These are phyloP conservation scores for Callitettix versicolor DNA, from an alignment of 1,140 invertebrate genomes.

Conservation along the genomic window DNA sequence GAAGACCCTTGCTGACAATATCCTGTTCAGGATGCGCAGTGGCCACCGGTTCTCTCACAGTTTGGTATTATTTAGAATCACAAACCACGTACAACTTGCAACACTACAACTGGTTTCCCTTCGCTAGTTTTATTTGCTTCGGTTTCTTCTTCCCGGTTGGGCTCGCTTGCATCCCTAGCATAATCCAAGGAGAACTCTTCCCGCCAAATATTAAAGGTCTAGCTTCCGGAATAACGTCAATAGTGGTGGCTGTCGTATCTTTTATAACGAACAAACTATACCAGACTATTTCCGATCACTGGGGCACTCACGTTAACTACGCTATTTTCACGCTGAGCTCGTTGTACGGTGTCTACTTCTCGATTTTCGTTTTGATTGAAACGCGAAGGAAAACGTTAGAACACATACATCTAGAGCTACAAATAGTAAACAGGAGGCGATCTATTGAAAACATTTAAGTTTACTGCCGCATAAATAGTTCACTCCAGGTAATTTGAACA, in stretches of 20 bases:
- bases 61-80: slow-evolving; percentile 21
- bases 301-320: slow-evolving; percentile 61
- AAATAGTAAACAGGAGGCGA: not conserved
- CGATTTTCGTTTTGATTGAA: slow-evolving; percentile 57
- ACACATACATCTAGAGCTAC: slow-evolving; percentile 48
- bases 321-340: slow-evolving; percentile 67
- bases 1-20: slow-evolving; percentile 36
- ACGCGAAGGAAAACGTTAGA: slow-evolving; percentile 68
- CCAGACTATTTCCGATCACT: slow-evolving; percentile 38
- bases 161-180: slow-evolving; percentile 17
- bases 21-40: slow-evolving; percentile 24
- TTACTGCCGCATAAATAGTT: too few relatives aligned
- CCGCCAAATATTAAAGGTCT: slow-evolving; percentile 18
- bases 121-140: slow-evolving; percentile 7
- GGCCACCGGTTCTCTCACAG: slow-evolving; percentile 15
- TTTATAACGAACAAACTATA: slow-evolving; percentile 68
- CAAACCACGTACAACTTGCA: not conserved
- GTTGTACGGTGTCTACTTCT: slow-evolving; percentile 42
- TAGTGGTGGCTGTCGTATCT: slow-evolving; percentile 13
- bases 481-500: too few relatives aligned
- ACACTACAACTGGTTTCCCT: slow-evolving; percentile 12
- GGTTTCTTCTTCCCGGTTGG: slow-evolving; percentile 15
- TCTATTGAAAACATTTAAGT: too few relatives aligned
- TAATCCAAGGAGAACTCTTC: slow-evolving; percentile 20
- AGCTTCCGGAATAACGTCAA: slow-evolving; percentile 10